Base-by-base conservation (phyloP, 1,140 invertebrate species). In the Portunus trituberculatus region DNA sequence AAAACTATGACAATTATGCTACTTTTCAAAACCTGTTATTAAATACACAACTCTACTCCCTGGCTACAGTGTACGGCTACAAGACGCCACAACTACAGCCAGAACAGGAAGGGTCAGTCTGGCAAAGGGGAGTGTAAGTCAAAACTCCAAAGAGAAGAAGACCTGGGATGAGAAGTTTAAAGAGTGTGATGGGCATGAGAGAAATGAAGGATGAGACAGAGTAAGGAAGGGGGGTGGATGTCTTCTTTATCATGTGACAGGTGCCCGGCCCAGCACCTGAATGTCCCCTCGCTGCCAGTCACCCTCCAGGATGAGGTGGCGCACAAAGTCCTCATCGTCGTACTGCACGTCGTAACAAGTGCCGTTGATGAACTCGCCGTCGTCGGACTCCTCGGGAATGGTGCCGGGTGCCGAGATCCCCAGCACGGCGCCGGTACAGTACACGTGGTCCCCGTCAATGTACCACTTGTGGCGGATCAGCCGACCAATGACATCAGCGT, bases 261-360 rank as follows among this genome's bases (percentile, higher is more conserved):
- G 88, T 8, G 94, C 88, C 59, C 91, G 86, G 48, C 95, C 95
- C 83, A 96, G 67, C 82, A 96, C 96, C 46, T 95, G 95, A 39
- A 96, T 94, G 52, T 96, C 96, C 45, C 96, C 96, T n/a, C 95
- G 92, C 87, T 96, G 96, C 96, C 96, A 96, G 46, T 96, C 96
- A n/a, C 96, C 96, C 67, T 96, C 96, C 2, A 96, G 83, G 29
- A 96, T 96, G 20, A 96, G 91, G 67, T 96, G 96, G n/a, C 96
- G 76, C 76, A 96, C 95, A 92, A 96, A 96, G 90, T 96, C 96
- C 86, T 96, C 96, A 82, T 96, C 96, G 67, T 96, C 96, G 39
- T 96, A 96, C 91, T 96, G 95, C 29, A 96, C 87, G 32, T 96
- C 96, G 59, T 96, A 96, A 76, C 96, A 96, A 7, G 96, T 96